phyloP scores from a whole-genome alignment of 2,113 vertebrate genomes.

The Tylochromis polylepis region DNA sequence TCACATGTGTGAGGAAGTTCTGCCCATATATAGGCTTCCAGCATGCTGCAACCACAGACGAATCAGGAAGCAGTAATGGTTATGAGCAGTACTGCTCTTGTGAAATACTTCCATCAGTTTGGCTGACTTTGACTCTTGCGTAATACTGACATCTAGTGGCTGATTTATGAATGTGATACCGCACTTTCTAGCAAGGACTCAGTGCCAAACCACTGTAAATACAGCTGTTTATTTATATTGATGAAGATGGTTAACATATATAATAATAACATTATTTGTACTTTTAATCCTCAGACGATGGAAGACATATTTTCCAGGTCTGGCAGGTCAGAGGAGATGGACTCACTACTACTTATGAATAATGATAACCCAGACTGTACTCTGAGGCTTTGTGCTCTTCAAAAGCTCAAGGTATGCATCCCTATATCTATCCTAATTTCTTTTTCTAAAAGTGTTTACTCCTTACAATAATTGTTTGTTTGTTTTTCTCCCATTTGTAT shows the following conservation, averaged over 20 bases:
- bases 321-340: conserved; percentile 65
- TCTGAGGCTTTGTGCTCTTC: conserved; percentile 76
- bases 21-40: conserved; percentile 53
- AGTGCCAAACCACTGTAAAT: neutral
- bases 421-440: neutral
- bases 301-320: conserved; percentile 56
- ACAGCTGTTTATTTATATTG: neutral
- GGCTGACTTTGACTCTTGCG: neutral
- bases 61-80: conserved; percentile 21
- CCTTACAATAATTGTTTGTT: neutral
- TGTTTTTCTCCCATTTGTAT: neutral
- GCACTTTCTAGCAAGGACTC: neutral
- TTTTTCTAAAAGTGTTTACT: neutral
- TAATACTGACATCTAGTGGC: conserved; percentile 50
- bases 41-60: neutral
- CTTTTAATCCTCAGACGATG: conserved; percentile 51
- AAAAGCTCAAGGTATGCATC: conserved; percentile 75
- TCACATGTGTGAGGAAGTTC: conserved; percentile 32
- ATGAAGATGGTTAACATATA: neutral
- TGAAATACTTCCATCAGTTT: accelerated
- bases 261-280: neutral
- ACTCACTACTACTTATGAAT: conserved; percentile 66
- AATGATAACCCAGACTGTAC: conserved; percentile 64
- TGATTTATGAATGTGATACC: neutral
- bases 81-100: neutral